phyloP scores from a whole-genome alignment of 2,113 vertebrate species.

The Maylandia zebra region DNA sequence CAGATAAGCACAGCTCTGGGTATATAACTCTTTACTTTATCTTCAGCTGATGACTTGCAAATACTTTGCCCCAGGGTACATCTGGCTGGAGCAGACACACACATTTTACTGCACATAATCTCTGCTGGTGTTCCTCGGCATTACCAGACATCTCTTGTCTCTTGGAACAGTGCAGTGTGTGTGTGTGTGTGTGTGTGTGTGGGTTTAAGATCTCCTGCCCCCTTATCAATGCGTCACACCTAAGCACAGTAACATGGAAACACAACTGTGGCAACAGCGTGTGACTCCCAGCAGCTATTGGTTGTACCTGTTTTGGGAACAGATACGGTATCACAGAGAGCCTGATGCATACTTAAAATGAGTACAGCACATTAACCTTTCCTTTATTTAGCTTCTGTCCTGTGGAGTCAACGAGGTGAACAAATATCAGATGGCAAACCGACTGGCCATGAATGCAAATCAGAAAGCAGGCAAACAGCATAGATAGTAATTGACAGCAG shows the following conservation, averaged over 20 bases:
- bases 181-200: not conserved
- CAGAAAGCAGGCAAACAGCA: not conserved
- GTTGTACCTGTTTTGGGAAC: slow-evolving; percentile 35
- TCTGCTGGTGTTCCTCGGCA: not conserved
- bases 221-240: slow-evolving; percentile 20
- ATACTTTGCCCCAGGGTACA: slow-evolving; percentile 32
- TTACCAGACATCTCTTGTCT: not conserved
- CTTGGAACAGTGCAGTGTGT: not conserved
- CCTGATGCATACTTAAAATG: slow-evolving; percentile 37
- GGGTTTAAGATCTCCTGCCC: not conserved
- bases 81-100: slow-evolving; percentile 22
- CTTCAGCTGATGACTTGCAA: not conserved
- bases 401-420: slow-evolving; percentile 13
- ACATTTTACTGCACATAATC: slow-evolving; percentile 32
- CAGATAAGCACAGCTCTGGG: not conserved
- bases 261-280: not conserved
- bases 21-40: slow-evolving; percentile 24
- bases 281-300: slow-evolving; percentile 3
- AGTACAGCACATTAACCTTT: slow-evolving; percentile 28
- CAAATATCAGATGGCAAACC: slow-evolving; percentile 13
- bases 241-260: not conserved
- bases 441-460: slow-evolving; percentile 12
- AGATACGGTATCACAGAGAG: slow-evolving; percentile 32
- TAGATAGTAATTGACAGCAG: not conserved
- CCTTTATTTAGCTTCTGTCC: slow-evolving; percentile 47